Evolutionary conservation across 1,140 invertebrate genomes (phyloP).

Genomic region (Aphelinus certus): DNA sequence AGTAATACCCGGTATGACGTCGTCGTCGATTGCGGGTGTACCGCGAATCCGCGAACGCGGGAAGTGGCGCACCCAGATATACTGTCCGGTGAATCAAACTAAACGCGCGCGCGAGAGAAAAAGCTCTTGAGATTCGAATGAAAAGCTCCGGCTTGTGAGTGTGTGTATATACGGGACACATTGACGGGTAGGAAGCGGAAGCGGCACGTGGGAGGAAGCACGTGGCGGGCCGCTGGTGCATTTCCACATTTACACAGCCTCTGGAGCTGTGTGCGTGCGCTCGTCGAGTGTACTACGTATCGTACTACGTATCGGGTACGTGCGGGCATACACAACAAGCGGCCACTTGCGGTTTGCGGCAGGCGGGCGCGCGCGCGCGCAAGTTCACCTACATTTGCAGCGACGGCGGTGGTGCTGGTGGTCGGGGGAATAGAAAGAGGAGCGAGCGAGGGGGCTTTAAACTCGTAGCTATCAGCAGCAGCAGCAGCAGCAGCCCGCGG

Average conservation of each 20-base stretch:
- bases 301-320: background rate
- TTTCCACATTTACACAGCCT: background rate
- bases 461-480: constrained; percentile 4
- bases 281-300: background rate
- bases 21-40: too few relatives aligned
- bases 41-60: too few relatives aligned
- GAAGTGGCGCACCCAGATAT: too few relatives aligned
- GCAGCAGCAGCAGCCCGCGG: too few relatives aligned
- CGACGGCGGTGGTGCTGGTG: background rate
- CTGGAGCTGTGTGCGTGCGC: too few relatives aligned
- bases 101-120: too few relatives aligned
- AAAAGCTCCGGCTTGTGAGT: too few relatives aligned
- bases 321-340: background rate
- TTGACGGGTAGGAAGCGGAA: too few relatives aligned
- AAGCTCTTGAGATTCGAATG: too few relatives aligned
- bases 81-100: too few relatives aligned
- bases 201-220: constrained; percentile 25
- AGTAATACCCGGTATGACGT: too few relatives aligned
- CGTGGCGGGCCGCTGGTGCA: background rate
- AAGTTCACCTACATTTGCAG: constrained; percentile 48
- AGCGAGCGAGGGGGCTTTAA: constrained; percentile 35
- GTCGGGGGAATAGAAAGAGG: background rate
- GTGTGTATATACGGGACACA: too few relatives aligned
- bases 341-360: constrained; percentile 40
- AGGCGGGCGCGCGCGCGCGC: constrained; percentile 26